Conservation (phyloP, 2,113 vertebrate genomes). For the Macroglossus sobrinus region DNA sequence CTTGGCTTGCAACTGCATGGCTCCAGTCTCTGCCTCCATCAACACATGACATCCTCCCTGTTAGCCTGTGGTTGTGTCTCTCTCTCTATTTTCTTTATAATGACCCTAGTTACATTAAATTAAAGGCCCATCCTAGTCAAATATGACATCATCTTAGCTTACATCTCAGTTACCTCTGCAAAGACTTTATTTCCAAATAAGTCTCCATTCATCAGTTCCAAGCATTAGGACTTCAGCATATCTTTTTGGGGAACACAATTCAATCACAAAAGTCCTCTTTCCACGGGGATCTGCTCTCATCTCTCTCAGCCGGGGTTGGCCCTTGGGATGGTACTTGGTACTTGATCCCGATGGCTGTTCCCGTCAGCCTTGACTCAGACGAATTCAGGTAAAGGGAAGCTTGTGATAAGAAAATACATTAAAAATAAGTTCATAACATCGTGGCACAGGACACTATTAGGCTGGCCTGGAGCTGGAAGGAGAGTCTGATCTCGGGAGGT, state of each 20-base stretch:
- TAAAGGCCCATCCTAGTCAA: neutral
- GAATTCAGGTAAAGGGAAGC: neutral
- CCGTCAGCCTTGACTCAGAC: neutral
- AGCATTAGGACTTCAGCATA: neutral
- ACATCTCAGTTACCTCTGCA: neutral
- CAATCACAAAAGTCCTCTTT: neutral
- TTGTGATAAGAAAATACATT: neutral
- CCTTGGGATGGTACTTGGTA: neutral
- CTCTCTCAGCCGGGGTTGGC: neutral
- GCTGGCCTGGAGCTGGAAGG: neutral
- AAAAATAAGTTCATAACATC: neutral
- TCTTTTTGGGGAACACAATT: neutral
- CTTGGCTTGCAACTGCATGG: neutral
- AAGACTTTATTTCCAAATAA: neutral
- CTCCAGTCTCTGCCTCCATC: neutral
- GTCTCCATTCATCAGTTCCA: neutral
- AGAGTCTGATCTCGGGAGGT: neutral
- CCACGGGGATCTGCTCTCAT: neutral
- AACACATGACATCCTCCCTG: neutral
- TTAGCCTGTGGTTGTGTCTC: neutral
- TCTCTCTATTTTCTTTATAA: neutral
- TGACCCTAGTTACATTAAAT: neutral
- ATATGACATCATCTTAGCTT: neutral
- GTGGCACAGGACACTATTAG: neutral
- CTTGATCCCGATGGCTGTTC: neutral